Evolutionary conservation across 2,797 vertebrate genomes (phyloP), one percentile per base, ranked within the genome.

Genomic region (Otolemur crassicaudatus): DNA sequence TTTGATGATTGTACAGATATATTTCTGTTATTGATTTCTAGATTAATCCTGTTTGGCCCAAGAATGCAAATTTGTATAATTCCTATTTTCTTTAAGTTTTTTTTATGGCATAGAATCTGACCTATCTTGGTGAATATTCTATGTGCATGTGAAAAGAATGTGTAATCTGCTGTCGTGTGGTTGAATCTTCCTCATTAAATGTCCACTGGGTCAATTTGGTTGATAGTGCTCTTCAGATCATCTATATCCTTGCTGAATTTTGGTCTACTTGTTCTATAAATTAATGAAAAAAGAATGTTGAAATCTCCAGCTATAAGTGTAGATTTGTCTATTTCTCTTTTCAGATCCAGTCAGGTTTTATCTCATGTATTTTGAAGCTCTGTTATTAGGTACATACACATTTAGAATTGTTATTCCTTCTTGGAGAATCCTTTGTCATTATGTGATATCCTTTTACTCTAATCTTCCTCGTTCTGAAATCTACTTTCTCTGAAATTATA

Each of bases 1-100:
- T 70, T 87, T 87, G 82, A 40, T 20, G 49, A 87, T 87, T 87
- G 10, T 70, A 83, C 69, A 94, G 49, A 82, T 91, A 12, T 87
- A 37, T 91, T 96, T 87, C 77, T 76, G 25, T 91, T 91, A 94
- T 34, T 87, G 49, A 87, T 92, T 91, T 87, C 49, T 81, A 53
- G n/a, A 90, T 92, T 92, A 76, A 91, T 85, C 34, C 27, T 90
- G 27, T 93, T 93, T 81, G 60, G 67, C n/a, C 67, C 46, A 63
- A 86, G 46, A 95, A 87, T n/a, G 10, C 14, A 87, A 3, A 29
- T 76, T 87, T 94, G 31, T 91, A 91, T 94, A 65, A 43, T 83
- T 96, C 77, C 49, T 88, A 2, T 80, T 88, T 88, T 88, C 73
- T 85, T 84, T 93, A 83, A 34, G 34, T 82, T 85, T 82, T 20